These are phyloP conservation scores for Ceramica pisi DNA, from an alignment of 2,888 invertebrate genomes.

Conservation along the genomic window DNA sequence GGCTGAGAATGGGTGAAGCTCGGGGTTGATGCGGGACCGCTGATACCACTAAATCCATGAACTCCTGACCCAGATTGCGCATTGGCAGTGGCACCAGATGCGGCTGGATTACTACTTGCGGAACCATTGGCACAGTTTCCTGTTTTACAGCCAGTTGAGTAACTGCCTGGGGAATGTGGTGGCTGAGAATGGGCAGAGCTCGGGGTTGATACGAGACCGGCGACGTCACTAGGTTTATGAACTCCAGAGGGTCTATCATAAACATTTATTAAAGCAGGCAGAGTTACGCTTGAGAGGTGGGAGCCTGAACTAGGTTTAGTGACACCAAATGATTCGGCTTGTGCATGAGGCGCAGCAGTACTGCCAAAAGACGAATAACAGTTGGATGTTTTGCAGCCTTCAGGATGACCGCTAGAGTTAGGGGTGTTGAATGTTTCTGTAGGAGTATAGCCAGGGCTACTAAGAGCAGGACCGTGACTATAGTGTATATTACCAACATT, in stretches of 20 bases:
- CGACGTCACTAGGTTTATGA: slow-evolving; percentile 28
- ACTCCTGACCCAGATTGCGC: slow-evolving; percentile 24
- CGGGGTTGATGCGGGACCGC: slow-evolving; percentile 29
- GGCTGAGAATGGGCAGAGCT: slow-evolving; percentile 32
- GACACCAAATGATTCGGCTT: slow-evolving; percentile 28
- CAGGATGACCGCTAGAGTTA: slow-evolving; percentile 10
- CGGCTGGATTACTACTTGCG: not conserved
- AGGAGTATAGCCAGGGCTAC: slow-evolving; percentile 23
- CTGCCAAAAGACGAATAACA: slow-evolving; percentile 34
- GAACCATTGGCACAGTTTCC: slow-evolving; percentile 43
- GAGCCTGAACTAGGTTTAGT: slow-evolving; percentile 39
- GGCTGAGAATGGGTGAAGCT: slow-evolving; percentile 30
- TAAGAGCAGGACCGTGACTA: slow-evolving; percentile 25
- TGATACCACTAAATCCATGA: slow-evolving; percentile 29
- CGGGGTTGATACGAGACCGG: slow-evolving; percentile 26
- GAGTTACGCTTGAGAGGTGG: slow-evolving; percentile 37
- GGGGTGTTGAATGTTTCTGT: slow-evolving; percentile 36
- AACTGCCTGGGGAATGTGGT: slow-evolving; percentile 19
- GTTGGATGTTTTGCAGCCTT: slow-evolving; percentile 47
- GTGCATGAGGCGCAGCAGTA: slow-evolving; percentile 31
- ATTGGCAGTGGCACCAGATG: no score
- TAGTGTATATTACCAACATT: slow-evolving; percentile 39
- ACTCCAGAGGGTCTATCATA: slow-evolving; percentile 46
- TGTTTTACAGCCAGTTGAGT: slow-evolving; percentile 39
- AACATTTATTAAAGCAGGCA: slow-evolving; percentile 37